Evolutionary conservation across 37 sponge, comb jelly and placozoan genomes (phyloP), one percentile per base, ranked within the genome.

Genomic region (Diacarnus erythraeanus): DNA sequence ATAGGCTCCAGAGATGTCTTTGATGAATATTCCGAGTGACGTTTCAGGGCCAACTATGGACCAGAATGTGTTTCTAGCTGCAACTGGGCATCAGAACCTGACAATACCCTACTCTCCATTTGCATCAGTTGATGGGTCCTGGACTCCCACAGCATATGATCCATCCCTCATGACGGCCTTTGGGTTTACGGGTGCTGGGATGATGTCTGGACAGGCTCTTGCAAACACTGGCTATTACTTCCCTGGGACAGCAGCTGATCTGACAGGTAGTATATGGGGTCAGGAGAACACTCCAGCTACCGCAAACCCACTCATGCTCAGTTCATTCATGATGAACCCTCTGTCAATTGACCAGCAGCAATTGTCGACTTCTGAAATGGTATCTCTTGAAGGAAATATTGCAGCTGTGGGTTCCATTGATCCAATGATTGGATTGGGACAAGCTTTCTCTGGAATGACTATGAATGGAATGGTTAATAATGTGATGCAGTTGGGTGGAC

Each of bases 41-140:
- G 33, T 2, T 10, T 65, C 66, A 12, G 66, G 66, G 31, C 66
- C 29, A 3, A 35, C 60, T 59, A 3, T 59, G 6, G 60, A 59
- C 6, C 60, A n/a, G 2, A 65, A 31, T 10, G 5, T 65, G 30
- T 65, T 65, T 30, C 17, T 65, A 30, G 3, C 66, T 15, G 51
- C 51, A 47, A n/a, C n/a, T n/a, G 51, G 51, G 6, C 51, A 6
- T 12, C 10, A 12, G 51, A 35, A 34, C 35, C 67, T 40, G 21
- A 35, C 44, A 10, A 75, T 83, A 69, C 65, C 80, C 10, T 86
- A 79, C 41, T 72, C 86, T 12, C 75, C 81, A 15, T 88, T 88
- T 36, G 23, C 80, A 27, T 5, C 83, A 74, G 69, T 69, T 10
- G 83, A 82, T 44, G 88, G 73, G 0, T 73, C 83, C 30, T 88